Conservation (phyloP, 2,113 vertebrate genomes). For the Dunckerocampus dactyliophorus region DNA sequence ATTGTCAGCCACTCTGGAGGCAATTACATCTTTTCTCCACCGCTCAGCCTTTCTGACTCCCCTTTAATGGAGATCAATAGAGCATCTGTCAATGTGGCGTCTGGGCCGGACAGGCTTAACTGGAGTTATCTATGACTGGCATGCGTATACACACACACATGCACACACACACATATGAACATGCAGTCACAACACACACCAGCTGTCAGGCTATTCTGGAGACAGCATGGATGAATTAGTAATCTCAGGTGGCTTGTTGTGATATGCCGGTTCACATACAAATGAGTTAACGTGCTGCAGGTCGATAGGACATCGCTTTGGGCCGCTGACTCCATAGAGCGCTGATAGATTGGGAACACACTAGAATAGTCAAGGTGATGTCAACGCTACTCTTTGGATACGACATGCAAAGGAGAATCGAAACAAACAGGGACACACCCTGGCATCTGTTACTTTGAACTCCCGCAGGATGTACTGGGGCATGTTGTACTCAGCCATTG, state of each 20-base stretch:
- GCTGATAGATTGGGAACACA: slow-evolving; percentile 31
- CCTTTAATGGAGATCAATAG: slow-evolving; percentile 72
- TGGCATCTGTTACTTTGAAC: slow-evolving; percentile 93
- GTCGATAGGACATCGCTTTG: slow-evolving; percentile 54
- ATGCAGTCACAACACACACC: slow-evolving; percentile 2
- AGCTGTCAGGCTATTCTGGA: slow-evolving; percentile 36
- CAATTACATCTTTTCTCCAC: slow-evolving; percentile 69
- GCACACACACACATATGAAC: neutral
- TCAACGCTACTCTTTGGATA: slow-evolving; percentile 16
- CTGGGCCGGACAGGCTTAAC: slow-evolving; percentile 55
- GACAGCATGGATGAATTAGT: slow-evolving; percentile 41
- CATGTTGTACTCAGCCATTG: slow-evolving; percentile 97
- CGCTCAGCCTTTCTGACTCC: slow-evolving; percentile 66
- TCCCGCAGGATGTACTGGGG: slow-evolving; percentile 94
- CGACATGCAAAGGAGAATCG: slow-evolving; percentile 9
- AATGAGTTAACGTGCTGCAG: slow-evolving; percentile 26
- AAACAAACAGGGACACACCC: slow-evolving; percentile 72
- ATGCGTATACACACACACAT: neutral
- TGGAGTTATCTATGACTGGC: slow-evolving; percentile 57
- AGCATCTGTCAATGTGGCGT: slow-evolving; percentile 67
- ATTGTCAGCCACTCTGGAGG: slow-evolving; percentile 60
- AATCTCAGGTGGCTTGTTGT: slow-evolving; percentile 38
- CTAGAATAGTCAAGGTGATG: slow-evolving; percentile 20
- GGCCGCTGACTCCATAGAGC: slow-evolving; percentile 18
- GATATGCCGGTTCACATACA: slow-evolving; percentile 35